Evolutionary conservation across 2,888 invertebrate species (phyloP), one percentile per base, ranked within the genome.

Genomic region (Muscina levida): DNA sequence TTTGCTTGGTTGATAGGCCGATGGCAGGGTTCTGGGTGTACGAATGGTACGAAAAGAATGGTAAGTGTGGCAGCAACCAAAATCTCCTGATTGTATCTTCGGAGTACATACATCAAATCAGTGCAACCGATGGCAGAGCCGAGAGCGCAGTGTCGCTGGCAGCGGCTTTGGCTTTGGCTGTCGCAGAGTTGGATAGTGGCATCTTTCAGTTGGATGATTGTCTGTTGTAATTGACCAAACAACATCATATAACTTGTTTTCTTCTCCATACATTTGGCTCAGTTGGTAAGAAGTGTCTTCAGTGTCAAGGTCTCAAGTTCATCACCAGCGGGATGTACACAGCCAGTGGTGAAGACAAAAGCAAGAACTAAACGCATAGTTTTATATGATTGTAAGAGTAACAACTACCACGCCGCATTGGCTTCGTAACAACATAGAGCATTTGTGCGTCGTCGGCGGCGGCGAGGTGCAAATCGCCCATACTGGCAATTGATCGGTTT

Each of bases 241-340:
- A 86, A 86, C 82, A 85, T 82, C 82, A 84, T 84, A 83, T 87
- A 85, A 86, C 85, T 87, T 85, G 86, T 85, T 85, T 83, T 82
- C 83, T 84, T 81, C 81, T 83, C 70, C 59, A 66, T 65, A 76
- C 67, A 72, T 81, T 83, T 82, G 83, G 79, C 82, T 82, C 88
- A 90, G 90, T 90, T 86, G 87, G 86, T 85, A 88, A 88, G 88
- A 86, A 90, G 87, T 89, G 86, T 90, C 91, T 88, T 89, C 91
- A 91, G 90, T 91, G 91, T 91, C 91, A 91, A 91, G 91, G 91
- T 90, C 90, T 89, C 87, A 87, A 88, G 87, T 89, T 88, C 88
- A 87, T 85, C 78, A 77, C 19, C 80, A 48, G 71, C 80, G 80
- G 77, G 44, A 66, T 59, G 39, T 6, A 10, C n/a, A 62, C 26